phyloP scores from a whole-genome alignment of 1,140 invertebrate species.

The Drosophila triauraria region DNA sequence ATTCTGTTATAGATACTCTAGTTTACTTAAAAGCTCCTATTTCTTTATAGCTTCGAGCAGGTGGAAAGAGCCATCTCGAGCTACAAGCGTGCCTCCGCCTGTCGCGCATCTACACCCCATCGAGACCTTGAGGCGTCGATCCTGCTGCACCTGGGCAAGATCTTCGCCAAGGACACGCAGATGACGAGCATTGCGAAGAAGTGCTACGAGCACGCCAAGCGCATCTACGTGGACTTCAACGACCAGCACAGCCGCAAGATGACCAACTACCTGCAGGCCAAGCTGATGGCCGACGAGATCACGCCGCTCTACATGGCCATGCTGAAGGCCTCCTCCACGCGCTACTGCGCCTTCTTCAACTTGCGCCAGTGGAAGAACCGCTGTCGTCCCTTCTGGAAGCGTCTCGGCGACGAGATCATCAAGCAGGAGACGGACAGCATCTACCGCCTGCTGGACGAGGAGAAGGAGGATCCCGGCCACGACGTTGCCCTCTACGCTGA shows the following conservation, averaged over 20 bases:
- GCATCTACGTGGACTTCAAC: constrained; percentile 75
- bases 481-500: constrained; percentile 6
- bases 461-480: constrained; percentile 46
- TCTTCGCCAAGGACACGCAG: constrained; percentile 60
- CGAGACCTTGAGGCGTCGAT: constrained; percentile 57
- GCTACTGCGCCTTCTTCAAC: constrained; percentile 74
- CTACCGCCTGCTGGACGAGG: constrained; percentile 72
- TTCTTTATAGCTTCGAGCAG: constrained; percentile 40
- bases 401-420: constrained; percentile 58
- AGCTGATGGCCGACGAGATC: constrained; percentile 75
- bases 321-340: constrained; percentile 58
- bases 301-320: constrained; percentile 77
- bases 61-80: constrained; percentile 53
- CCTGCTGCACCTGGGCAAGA: constrained; percentile 65
- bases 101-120: constrained; percentile 42
- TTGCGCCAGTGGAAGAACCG: constrained; percentile 79
- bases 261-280: constrained; percentile 68
- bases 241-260: constrained; percentile 68
- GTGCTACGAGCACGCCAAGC: constrained; percentile 71
- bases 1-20: too few species aligned
- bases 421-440: constrained; percentile 64
- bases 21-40: too few species aligned
- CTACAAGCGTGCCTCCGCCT: constrained; percentile 65
- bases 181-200: constrained; percentile 62
- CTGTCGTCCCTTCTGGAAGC: constrained; percentile 71